Conservation (phyloP, 2,888 invertebrate species). For the Aphrophora alni region DNA sequence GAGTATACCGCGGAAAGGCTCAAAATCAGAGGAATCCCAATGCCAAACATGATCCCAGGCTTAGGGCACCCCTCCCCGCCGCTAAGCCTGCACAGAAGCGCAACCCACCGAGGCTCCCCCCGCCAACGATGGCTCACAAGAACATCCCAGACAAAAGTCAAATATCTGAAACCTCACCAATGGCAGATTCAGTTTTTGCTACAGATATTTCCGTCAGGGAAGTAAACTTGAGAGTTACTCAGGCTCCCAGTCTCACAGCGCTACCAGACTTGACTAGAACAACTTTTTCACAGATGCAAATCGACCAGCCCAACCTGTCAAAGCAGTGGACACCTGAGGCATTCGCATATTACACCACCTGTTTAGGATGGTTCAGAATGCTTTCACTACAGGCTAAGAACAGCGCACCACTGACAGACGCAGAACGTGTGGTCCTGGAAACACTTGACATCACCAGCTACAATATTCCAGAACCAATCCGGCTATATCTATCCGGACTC, state of each 20-base stretch:
- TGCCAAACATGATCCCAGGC: no score
- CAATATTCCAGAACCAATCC: background rate
- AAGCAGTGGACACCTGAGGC: background rate
- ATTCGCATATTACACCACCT: background rate
- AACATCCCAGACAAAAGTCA: no score
- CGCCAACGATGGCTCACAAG: no score
- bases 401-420: background rate
- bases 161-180: no score
- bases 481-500: background rate
- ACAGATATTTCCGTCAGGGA: no score
- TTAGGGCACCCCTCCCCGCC: no score
- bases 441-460: background rate
- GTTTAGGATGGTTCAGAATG: background rate
- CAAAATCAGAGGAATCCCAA: no score
- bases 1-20: no score
- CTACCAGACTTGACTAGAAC: background rate
- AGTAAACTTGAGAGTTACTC: background rate
- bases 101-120: no score
- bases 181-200: no score
- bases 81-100: no score
- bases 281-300: background rate
- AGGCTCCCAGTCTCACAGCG: background rate
- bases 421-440: background rate
- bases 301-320: background rate
- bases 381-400: background rate